A percentile compares a stretch with the other conserved stretches of the same genome.
phyloP scores from a whole-genome alignment of 2,797 vertebrate species.

The Glossophaga mutica region DNA sequence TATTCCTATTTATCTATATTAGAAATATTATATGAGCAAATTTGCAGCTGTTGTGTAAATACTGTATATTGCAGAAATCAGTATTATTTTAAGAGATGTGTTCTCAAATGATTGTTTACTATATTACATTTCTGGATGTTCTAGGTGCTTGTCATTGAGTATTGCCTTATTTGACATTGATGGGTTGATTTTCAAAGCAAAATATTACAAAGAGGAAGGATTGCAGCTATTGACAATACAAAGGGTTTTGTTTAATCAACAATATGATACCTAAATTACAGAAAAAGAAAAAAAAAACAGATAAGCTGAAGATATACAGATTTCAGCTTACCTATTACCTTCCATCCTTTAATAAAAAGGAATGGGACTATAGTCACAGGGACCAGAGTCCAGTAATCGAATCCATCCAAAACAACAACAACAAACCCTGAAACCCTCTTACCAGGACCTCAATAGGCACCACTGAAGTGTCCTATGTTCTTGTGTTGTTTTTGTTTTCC shows the following conservation, averaged over 20 bases:
- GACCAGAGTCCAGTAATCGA: neutral
- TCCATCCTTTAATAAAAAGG: neutral
- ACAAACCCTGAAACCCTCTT: neutral
- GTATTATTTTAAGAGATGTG: conserved; percentile 84
- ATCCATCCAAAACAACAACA: neutral
- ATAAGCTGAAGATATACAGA: neutral
- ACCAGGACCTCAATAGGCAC: neutral
- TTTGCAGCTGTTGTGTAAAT: conserved; percentile 85
- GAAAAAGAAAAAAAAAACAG: fast-evolving
- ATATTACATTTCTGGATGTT: conserved; percentile 72
- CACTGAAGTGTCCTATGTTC: neutral
- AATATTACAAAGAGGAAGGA: conserved; percentile 38
- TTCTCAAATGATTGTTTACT: conserved; percentile 79
- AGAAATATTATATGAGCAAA: conserved; percentile 80
- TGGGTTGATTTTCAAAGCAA: conserved; percentile 74
- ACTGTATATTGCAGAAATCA: conserved; percentile 85
- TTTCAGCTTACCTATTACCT: neutral
- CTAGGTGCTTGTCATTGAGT: conserved; percentile 70
- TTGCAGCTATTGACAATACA: conserved; percentile 49
- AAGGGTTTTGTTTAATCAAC: neutral
- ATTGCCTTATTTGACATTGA: conserved; percentile 76
- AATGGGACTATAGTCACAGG: neutral
- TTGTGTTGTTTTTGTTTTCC: neutral
- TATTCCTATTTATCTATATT: conserved; percentile 81
- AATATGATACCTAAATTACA: neutral